Evolutionary conservation across 2,797 vertebrate genomes (phyloP).

Genomic region (Chelon auratus): DNA sequence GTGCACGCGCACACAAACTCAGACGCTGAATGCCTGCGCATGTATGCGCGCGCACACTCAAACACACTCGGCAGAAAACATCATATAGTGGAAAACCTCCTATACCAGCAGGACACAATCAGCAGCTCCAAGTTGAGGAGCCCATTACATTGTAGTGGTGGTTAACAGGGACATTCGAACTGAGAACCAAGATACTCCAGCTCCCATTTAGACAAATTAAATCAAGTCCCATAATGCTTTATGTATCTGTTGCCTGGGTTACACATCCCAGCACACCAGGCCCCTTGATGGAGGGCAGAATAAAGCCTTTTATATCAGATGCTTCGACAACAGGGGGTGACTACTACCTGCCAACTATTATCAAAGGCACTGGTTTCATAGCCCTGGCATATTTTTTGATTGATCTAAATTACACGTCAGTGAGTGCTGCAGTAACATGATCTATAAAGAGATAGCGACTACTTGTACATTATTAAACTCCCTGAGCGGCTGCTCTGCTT

Average conservation of each 20-base stretch:
- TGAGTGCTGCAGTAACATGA: conserved; percentile 85
- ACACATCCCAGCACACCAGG: conserved; percentile 81
- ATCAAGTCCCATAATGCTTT: conserved; percentile 85
- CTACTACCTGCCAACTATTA: conserved; percentile 86
- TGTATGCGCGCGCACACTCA: conserved; percentile 7
- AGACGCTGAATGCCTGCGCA: neutral
- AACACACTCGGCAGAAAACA: conserved; percentile 34
- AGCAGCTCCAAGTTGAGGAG: conserved; percentile 81
- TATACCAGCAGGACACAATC: conserved; percentile 75
- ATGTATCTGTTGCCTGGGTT: conserved; percentile 84
- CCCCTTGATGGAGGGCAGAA: conserved; percentile 79
- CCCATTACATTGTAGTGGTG: conserved; percentile 87
- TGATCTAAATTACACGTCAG: conserved; percentile 87
- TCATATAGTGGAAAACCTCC: conserved; percentile 67
- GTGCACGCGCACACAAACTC: neutral
- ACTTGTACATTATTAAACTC: conserved; percentile 89
- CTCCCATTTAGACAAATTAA: conserved; percentile 87
- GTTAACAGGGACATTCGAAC: conserved; percentile 87
- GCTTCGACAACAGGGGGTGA: conserved; percentile 82
- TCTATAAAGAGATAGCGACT: conserved; percentile 86
- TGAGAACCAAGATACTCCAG: conserved; percentile 85
- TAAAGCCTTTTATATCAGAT: conserved; percentile 83
- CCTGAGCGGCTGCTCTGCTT: conserved; percentile 85
- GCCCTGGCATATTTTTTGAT: conserved; percentile 85
- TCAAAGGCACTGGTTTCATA: conserved; percentile 85